Percentiles rank a stretch among this genome's conserved stretches.
phyloP scores from a whole-genome alignment of 2,797 vertebrate species.

The Parauchenoglanis punctatus region DNA sequence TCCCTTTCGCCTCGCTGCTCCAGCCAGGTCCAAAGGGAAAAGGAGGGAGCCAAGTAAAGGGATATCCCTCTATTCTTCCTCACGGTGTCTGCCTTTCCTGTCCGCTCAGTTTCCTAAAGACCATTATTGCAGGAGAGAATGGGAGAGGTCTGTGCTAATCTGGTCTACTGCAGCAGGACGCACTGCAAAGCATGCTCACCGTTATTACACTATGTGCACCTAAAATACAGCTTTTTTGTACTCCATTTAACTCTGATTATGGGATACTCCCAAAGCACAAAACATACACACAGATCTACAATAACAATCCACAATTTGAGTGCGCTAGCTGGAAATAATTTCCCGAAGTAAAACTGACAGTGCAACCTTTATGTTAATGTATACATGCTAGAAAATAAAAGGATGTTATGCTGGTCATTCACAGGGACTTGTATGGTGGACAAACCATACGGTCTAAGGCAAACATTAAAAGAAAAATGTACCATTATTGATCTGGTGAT shows the following conservation, averaged over 20 bases:
- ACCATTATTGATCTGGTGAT: neutral
- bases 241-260: neutral
- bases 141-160: slow-evolving; percentile 58
- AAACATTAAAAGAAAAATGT: neutral
- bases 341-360: slow-evolving; percentile 3
- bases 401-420: neutral
- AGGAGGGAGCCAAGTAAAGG: slow-evolving; percentile 79
- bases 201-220: neutral
- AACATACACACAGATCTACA: neutral
- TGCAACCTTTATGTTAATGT: neutral
- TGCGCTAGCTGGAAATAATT: neutral
- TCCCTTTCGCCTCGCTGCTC: slow-evolving; percentile 65
- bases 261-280: slow-evolving; percentile 15
- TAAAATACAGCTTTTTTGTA: slow-evolving; percentile 18
- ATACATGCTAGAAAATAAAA: neutral
- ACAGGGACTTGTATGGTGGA: neutral
- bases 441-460: neutral
- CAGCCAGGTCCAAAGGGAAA: slow-evolving; percentile 74
- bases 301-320: neutral
- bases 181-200: neutral
- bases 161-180: slow-evolving; percentile 44
- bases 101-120: slow-evolving; percentile 78
- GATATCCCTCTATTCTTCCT: slow-evolving; percentile 85
- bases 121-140: slow-evolving; percentile 68
- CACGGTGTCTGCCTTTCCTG: slow-evolving; percentile 79